phyloP scores from a whole-genome alignment of 2,113 vertebrate species.

The Sapajus apella region DNA sequence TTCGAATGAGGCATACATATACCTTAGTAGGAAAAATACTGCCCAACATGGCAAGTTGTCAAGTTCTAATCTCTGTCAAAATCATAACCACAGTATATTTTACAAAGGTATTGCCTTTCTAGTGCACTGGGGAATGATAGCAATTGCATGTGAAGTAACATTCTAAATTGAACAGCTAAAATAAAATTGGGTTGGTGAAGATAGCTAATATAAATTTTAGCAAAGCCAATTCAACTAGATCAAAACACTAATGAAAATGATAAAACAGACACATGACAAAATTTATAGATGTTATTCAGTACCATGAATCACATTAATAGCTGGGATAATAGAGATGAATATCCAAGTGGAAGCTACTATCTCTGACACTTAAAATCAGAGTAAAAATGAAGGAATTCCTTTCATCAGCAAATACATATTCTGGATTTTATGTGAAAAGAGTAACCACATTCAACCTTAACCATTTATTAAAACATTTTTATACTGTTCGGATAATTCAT shows the following conservation, averaged over 20 bases:
- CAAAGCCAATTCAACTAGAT: slow-evolving; percentile 16
- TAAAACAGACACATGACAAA: background rate
- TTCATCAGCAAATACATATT: background rate
- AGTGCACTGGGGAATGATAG: background rate
- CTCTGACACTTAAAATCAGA: background rate
- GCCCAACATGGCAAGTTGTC: background rate
- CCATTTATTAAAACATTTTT: background rate
- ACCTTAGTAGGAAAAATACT: background rate
- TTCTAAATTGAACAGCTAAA: slow-evolving; percentile 48
- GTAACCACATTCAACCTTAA: background rate
- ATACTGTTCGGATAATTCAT: background rate
- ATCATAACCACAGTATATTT: slow-evolving; percentile 1
- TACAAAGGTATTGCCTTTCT: background rate
- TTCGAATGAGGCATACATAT: background rate
- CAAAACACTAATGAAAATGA: slow-evolving; percentile 22
- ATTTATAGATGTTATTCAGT: slow-evolving; percentile 13
- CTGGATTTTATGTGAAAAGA: background rate
- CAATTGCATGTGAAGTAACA: slow-evolving; percentile 17
- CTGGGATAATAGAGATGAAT: background rate
- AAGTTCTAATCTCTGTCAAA: slow-evolving; percentile 36
- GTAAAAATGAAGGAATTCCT: background rate
- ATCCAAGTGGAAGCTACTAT: background rate
- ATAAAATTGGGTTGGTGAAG: background rate
- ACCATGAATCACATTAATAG: slow-evolving; percentile 5
- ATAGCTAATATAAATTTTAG: background rate